A percentile compares a stretch with the other conserved stretches of the same genome.
These are phyloP conservation scores for Ruditapes philippinarum DNA, from an alignment of 1,140 invertebrate species.

Conservation along the genomic window DNA sequence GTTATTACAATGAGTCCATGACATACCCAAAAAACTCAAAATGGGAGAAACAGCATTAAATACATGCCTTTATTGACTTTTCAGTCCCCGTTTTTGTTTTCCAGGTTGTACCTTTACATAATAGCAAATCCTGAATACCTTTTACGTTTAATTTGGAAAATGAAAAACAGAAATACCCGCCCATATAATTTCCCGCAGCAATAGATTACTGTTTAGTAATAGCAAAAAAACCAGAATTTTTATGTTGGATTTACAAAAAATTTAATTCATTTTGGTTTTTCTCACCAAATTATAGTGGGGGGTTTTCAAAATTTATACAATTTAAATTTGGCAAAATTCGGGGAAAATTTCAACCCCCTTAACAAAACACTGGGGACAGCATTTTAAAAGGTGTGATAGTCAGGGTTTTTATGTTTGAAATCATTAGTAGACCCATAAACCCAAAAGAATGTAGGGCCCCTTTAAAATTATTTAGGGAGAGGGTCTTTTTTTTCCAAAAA, in stretches of 20 bases:
- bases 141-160: slow-evolving; percentile 19
- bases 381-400: slow-evolving; percentile 28
- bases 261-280: slow-evolving; percentile 12
- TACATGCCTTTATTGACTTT: slow-evolving; percentile 35
- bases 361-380: slow-evolving; percentile 38
- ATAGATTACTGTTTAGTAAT: slow-evolving; percentile 19
- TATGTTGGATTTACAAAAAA: slow-evolving; percentile 36
- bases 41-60: slow-evolving; percentile 32
- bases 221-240: slow-evolving; percentile 18
- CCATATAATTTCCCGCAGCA: slow-evolving; percentile 27
- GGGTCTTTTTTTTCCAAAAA: neutral
- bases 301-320: slow-evolving; percentile 15
- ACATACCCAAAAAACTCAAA: slow-evolving; percentile 35
- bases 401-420: slow-evolving; percentile 40
- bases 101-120: slow-evolving; percentile 31
- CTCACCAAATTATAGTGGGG: neutral
- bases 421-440: slow-evolving; percentile 27
- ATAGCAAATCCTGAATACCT: slow-evolving; percentile 34
- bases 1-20: slow-evolving; percentile 30
- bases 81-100: slow-evolving; percentile 21
- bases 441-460: slow-evolving; percentile 6
- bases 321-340: neutral
- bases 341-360: slow-evolving; percentile 23
- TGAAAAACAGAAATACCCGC: slow-evolving; percentile 31
- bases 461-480: slow-evolving; percentile 18